These are phyloP conservation scores for Pollenia amentaria DNA, from an alignment of 2,888 invertebrate genomes.

Conservation along the genomic window DNA sequence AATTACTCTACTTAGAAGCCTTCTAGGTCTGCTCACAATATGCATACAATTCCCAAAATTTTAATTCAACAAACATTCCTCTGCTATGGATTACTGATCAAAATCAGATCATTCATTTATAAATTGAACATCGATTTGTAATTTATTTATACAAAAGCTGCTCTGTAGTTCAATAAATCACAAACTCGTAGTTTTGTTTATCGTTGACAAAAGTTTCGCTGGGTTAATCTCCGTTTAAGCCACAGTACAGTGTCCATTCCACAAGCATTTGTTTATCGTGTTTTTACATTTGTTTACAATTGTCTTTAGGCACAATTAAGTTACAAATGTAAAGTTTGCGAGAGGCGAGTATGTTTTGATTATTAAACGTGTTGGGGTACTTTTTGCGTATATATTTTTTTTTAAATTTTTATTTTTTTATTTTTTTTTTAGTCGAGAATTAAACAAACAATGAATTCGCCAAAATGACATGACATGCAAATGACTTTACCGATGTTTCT, in stretches of 20 bases:
- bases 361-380: conserved; percentile 23
- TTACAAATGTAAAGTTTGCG: conserved; percentile 55
- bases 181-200: no score
- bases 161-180: no score
- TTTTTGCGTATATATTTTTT: not conserved
- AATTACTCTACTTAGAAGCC: no score
- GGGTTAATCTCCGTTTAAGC: not conserved
- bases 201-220: not conserved
- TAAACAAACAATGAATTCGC: conserved; percentile 40
- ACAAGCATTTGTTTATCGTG: conserved; percentile 52
- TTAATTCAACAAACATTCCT: no score
- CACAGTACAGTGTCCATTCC: not conserved
- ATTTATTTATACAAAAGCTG: no score
- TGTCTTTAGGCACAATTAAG: conserved; percentile 72
- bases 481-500: conserved; percentile 34
- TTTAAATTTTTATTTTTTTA: not conserved
- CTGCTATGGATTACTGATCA: no score
- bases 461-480: conserved; percentile 43
- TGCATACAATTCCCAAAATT: no score
- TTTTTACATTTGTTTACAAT: conserved; percentile 70
- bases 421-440: not conserved
- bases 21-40: no score
- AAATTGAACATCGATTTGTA: no score
- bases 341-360: conserved; percentile 45
- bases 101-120: no score